These are phyloP conservation scores for Zele albiditarsus DNA, from an alignment of 2,888 invertebrate genomes.

Conservation along the genomic window DNA sequence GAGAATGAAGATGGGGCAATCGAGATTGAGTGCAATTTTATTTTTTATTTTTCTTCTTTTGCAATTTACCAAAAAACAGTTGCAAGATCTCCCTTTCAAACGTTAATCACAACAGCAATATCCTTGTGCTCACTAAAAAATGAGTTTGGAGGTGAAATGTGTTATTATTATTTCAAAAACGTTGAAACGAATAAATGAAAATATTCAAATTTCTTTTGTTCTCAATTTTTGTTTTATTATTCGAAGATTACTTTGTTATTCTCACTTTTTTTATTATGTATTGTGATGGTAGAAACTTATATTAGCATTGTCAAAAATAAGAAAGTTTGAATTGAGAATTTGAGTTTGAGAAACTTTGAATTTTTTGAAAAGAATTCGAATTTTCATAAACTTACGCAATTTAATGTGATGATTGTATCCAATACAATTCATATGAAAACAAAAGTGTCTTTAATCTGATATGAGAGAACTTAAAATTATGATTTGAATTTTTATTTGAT, in stretches of 20 bases:
- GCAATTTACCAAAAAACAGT: background rate
- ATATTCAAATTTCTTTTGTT: background rate
- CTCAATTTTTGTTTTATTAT: background rate
- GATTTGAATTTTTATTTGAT: no score
- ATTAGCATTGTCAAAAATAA: no score
- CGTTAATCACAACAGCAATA: background rate
- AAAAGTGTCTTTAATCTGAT: no score
- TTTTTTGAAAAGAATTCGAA: no score
- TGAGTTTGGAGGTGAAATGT: background rate
- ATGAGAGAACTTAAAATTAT: no score
- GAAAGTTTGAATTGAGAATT: no score
- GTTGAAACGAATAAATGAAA: background rate
- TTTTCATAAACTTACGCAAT: no score
- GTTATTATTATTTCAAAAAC: background rate
- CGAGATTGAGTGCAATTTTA: background rate
- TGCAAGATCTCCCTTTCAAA: background rate
- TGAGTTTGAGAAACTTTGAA: no score
- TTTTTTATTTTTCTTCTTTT: background rate
- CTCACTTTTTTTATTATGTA: background rate
- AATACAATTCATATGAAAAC: no score
- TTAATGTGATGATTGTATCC: no score
- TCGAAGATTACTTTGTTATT: background rate
- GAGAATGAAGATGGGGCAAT: conserved; percentile 9
- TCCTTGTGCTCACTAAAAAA: background rate
- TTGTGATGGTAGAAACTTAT: background rate